Base-by-base conservation (phyloP, 2,113 vertebrate genomes). In the Bambusicola thoracicus region DNA sequence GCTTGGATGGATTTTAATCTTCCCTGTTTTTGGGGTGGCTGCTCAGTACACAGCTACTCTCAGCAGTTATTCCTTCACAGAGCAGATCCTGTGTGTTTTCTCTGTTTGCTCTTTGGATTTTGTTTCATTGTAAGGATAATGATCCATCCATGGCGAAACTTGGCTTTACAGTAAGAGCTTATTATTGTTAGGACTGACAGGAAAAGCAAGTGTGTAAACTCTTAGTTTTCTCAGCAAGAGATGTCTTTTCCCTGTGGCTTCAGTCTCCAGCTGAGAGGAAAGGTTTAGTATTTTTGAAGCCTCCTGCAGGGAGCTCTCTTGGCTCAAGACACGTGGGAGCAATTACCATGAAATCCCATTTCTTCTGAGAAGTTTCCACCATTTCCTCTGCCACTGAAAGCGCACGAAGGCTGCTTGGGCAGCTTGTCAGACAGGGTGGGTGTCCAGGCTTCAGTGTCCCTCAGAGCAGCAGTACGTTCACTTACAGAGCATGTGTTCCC, bases 161-260 rank as follows among this genome's bases (percentile, higher is more conserved):
- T 89, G 55, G 63, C 79, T 74, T 87, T 92, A 80, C 46, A 77
- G 53, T 87, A 81, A 46, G 70, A 89, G 59, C 63, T 89, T 96
- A 16, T 91, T 94, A 87, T 92, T 94, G 34, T 93, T 87, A 74
- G 55, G 56, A 30, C 81, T 89, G 72, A 89, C 75, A 83, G 92
- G 94, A 93, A 91, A 82, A 74, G 75, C 63, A 63, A 89, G 75
- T 1, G 75, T 1, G 0, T 87, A 83, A 92, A 86, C 76, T 83
- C 82, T 53, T 80, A 63, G 32, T 93, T 94, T 96, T 94, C 91
- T 89, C 94, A 94, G 81, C 84, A 93, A 85, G 87, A 67, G 78
- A 20, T 82, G 20, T 90, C 87, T 94, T 94, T 77, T 89, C 89
- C 81, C 74, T 80, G 74, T 83, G 91, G 89, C 75, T 96, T 92